phyloP scores from a whole-genome alignment of 64 coral and sea anemone genomes.

The Porites australiensis region DNA sequence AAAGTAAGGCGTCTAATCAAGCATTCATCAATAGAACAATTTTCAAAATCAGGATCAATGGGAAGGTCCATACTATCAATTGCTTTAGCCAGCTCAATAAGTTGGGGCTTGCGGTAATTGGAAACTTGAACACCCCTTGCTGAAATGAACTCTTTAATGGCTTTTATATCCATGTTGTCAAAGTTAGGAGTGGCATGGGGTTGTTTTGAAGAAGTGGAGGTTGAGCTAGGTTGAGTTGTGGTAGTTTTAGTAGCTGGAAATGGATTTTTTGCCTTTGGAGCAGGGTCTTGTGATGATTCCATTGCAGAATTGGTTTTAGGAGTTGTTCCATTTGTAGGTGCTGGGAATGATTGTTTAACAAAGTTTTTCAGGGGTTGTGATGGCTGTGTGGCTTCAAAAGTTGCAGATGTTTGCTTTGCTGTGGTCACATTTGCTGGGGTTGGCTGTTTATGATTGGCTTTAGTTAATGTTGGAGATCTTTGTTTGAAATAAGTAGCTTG shows the following conservation, averaged over 20 bases:
- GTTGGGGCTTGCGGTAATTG: constrained; percentile 60
- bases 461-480: background rate
- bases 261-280: too few species aligned
- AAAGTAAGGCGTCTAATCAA: constrained; percentile 67
- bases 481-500: background rate
- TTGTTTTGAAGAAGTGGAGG: background rate
- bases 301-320: too few species aligned
- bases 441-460: constrained; percentile 32
- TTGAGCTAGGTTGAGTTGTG: background rate
- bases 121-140: constrained; percentile 47
- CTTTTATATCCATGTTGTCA: constrained; percentile 58
- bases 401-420: constrained; percentile 22
- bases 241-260: background rate
- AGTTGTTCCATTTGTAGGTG: too few species aligned
- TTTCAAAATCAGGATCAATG: constrained; percentile 78
- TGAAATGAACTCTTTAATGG: constrained; percentile 62
- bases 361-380: background rate
- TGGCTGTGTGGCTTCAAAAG: background rate
- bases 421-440: background rate
- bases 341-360: background rate
- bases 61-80: constrained; percentile 57
- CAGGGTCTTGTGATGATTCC: too few species aligned
- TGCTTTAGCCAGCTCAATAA: constrained; percentile 53
- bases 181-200: background rate
- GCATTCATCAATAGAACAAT: constrained; percentile 67